Conservation (phyloP, 2,888 invertebrate genomes). For the Spisula subtruncata region DNA sequence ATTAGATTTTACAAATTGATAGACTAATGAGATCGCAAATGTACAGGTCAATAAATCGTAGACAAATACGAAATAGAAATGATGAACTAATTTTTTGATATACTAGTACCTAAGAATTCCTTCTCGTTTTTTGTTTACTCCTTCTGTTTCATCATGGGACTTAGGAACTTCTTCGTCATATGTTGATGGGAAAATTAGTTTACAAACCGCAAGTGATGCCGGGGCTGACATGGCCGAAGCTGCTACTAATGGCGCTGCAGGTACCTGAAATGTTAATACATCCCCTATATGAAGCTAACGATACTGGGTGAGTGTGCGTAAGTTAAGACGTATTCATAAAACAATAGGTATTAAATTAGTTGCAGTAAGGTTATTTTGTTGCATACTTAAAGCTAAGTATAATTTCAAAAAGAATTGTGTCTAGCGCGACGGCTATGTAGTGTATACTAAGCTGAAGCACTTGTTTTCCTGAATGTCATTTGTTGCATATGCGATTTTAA, state of each 20-base stretch:
- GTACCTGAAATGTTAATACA: slow-evolving; percentile 42
- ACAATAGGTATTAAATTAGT: background rate
- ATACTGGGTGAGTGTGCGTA: no score
- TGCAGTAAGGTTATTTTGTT: background rate
- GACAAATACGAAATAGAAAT: no score
- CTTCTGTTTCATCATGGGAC: background rate
- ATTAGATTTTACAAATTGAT: no score
- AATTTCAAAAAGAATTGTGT: background rate
- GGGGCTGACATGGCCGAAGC: slow-evolving; percentile 68
- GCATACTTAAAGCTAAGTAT: background rate
- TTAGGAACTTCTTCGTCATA: slow-evolving; percentile 43
- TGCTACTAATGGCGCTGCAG: slow-evolving; percentile 57
- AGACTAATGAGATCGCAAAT: no score
- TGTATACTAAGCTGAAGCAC: no score
- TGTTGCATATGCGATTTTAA: no score
- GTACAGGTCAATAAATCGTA: no score
- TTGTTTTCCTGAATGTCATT: background rate
- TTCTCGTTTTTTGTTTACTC: background rate
- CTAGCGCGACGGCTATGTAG: background rate
- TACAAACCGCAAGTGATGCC: slow-evolving; percentile 52
- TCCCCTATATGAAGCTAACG: no score
- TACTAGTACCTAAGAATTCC: background rate
- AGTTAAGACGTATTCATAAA: background rate
- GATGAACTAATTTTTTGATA: background rate
- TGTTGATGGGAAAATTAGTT: slow-evolving; percentile 57